Percentiles rank a stretch among this genome's conserved stretches.
These are phyloP conservation scores for Drosophila borborema DNA, from an alignment of 2,888 invertebrate genomes.

Conservation along the genomic window DNA sequence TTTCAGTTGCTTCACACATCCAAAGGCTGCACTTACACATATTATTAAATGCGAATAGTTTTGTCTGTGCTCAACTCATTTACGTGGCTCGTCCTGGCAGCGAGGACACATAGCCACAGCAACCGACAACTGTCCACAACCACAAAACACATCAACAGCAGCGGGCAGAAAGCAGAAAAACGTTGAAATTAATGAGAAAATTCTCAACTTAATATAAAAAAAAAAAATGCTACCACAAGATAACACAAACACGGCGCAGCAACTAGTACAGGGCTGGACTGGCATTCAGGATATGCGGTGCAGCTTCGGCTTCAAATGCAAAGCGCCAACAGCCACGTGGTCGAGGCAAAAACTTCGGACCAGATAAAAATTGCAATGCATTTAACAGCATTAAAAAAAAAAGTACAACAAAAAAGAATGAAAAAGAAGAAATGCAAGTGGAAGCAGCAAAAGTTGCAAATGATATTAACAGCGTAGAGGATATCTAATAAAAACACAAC, in stretches of 20 bases:
- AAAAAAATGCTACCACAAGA: slow-evolving; percentile 54
- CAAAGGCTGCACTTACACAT: slow-evolving; percentile 29
- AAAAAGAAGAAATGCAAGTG: neutral
- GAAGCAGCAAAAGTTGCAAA: slow-evolving; percentile 46
- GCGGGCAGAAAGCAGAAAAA: slow-evolving; percentile 54
- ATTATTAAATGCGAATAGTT: slow-evolving; percentile 50
- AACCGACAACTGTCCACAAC: slow-evolving; percentile 76
- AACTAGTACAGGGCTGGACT: slow-evolving; percentile 9
- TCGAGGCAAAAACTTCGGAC: slow-evolving; percentile 48
- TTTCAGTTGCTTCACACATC: slow-evolving; percentile 19
- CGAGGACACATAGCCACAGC: slow-evolving; percentile 40
- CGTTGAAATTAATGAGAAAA: slow-evolving; percentile 80
- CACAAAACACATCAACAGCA: slow-evolving; percentile 75
- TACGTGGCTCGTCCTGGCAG: slow-evolving; percentile 28
- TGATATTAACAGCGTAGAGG: slow-evolving; percentile 52
- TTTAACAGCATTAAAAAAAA: slow-evolving; percentile 67
- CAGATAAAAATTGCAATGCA: slow-evolving; percentile 75
- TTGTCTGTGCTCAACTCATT: slow-evolving; percentile 35
- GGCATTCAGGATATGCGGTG: slow-evolving; percentile 48
- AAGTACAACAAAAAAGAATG: slow-evolving; percentile 27
- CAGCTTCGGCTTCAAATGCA: slow-evolving; percentile 58
- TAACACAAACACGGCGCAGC: slow-evolving; percentile 58
- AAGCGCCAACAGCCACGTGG: slow-evolving; percentile 60
- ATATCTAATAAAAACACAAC: slow-evolving; percentile 41
- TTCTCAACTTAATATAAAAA: slow-evolving; percentile 74